These are phyloP conservation scores for Rhinogobius similis DNA, from an alignment of 2,113 vertebrate genomes.

Conservation along the genomic window DNA sequence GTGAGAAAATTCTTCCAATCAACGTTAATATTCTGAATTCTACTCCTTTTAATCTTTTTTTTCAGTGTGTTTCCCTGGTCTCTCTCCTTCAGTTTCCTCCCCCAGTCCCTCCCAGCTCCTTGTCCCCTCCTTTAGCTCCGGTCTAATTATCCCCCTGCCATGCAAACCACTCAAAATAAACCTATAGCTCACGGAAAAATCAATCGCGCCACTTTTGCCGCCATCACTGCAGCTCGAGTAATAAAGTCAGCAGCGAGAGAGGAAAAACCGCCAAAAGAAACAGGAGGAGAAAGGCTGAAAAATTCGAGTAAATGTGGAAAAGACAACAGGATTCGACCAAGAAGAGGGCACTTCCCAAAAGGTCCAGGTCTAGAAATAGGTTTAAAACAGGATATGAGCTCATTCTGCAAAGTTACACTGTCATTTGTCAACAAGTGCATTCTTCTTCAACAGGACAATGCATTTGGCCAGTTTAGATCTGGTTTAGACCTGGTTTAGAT, in stretches of 20 bases:
- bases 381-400: conserved; percentile 46
- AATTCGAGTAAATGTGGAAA: background rate
- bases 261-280: conserved; percentile 16
- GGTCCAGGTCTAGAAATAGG: conserved; percentile 44
- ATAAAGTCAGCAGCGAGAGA: conserved; percentile 48
- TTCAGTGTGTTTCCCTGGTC: too few species aligned
- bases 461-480: background rate
- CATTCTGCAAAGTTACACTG: background rate
- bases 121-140: conserved; percentile 19
- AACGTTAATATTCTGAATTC: too few species aligned
- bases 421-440: background rate
- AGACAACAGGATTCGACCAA: conserved; percentile 21
- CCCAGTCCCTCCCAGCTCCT: conserved; percentile 10
- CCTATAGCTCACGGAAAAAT: conserved; percentile 64
- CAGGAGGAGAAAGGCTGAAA: background rate
- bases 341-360: conserved; percentile 28
- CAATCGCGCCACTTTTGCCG: conserved; percentile 25
- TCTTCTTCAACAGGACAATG: background rate
- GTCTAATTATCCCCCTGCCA: conserved; percentile 43
- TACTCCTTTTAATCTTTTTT: too few species aligned
- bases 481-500: too few species aligned
- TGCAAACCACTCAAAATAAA: conserved; percentile 65
- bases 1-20: too few species aligned
- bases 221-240: conserved; percentile 39
- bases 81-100: conserved; percentile 1